phyloP scores from a whole-genome alignment of 2,113 vertebrate genomes.

The Nyctereutes procyonoides region DNA sequence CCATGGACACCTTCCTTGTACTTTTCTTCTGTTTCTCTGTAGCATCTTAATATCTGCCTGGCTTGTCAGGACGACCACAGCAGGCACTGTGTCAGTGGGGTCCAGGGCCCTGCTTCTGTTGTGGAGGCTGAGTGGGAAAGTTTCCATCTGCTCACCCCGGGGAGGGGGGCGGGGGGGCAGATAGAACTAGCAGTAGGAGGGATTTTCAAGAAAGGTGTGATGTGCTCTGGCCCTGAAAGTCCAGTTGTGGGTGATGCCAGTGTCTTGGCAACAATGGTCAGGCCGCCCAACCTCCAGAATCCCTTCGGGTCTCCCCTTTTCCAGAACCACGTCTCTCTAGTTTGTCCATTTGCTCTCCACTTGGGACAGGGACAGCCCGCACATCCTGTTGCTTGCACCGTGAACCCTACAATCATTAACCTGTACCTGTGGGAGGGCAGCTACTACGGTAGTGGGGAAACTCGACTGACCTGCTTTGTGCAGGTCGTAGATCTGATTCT shows the following conservation, averaged over 20 bases:
- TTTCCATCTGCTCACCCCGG: not conserved
- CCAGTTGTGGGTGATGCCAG: not conserved
- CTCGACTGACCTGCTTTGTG: not conserved
- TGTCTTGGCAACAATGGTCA: not conserved
- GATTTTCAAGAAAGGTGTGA: not conserved
- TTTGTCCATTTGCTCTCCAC: not conserved
- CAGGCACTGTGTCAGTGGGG: not conserved
- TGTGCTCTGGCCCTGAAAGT: fast-evolving
- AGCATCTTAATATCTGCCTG: not conserved
- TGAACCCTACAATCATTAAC: not conserved
- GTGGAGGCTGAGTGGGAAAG: not conserved
- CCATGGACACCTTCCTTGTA: not conserved
- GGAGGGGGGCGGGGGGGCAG: too few species aligned
- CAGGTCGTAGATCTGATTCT: not conserved
- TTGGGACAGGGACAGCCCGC: not conserved
- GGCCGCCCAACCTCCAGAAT: not conserved
- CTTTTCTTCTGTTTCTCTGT: not conserved
- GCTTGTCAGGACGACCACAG: not conserved
- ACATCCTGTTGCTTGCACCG: not conserved
- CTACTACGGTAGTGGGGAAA: not conserved
- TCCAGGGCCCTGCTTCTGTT: not conserved
- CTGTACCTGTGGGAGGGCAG: not conserved
- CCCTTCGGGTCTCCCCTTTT: not conserved
- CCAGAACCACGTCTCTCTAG: not conserved
- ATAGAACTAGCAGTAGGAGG: not conserved